Base-by-base conservation (phyloP, 64 coral and sea anemone species). In the Actinia equina region DNA sequence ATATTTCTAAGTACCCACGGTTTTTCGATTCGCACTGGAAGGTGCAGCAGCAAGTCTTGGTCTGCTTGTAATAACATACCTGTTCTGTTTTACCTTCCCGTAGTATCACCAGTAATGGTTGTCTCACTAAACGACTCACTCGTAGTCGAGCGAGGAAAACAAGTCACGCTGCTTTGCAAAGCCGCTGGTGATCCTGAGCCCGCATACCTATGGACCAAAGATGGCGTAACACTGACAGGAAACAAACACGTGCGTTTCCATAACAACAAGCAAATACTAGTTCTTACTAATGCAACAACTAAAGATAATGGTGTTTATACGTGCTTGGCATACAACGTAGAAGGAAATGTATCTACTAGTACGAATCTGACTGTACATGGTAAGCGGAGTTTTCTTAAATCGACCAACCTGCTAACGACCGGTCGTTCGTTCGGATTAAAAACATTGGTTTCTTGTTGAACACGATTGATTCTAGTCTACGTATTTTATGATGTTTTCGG, bases 151-250 rank as follows among this genome's bases (percentile, higher is more conserved):
- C 42, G 85, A 87, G 85, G 63, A 19, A 16, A 67, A 46, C 64
- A 17, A 8, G 70, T 87, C 20, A 81, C 17, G 9, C 44, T 92
- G 11, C 42, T 52, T 18, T 92, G 90, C 46, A 52, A 60, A 27
- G 85, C 85, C 3, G 3, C 22, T 17, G 90, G 90, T 26, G 85
- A 92, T 65, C 90, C 90, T 14, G 17, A 51, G n/a, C 90, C 90
- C 13, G 58, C 10, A 17, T 80, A 81, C 20, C 16, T 9, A 2
- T 92, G 90, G 90, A 63, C 61, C 16, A 82, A 87, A 52, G 61
- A 82, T 82, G 77, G 77, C 52, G 19, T 81, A 11, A 45, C 44
- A 76, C 9, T 46, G 17, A 82, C 59, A 74, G 43, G 20, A 17
- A 86, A 45, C 22, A 44, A n/a, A 6, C 17, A 53, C 54, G 59